Conservation (phyloP, 2,888 invertebrate species). For the Poecilus cupreus region DNA sequence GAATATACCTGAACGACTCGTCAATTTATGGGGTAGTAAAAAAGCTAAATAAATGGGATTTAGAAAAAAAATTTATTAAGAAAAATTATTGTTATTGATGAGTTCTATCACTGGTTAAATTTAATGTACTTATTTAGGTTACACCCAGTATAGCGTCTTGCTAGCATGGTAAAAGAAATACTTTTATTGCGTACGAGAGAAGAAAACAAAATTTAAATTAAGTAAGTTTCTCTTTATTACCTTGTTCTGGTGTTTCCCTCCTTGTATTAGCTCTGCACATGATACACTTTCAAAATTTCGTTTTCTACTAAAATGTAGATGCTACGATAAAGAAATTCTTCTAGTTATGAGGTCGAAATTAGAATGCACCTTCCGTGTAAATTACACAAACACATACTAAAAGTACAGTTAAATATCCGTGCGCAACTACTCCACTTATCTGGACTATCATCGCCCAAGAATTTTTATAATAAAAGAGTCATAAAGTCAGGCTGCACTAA, state of each 20-base stretch:
- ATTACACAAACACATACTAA: conserved; percentile 1
- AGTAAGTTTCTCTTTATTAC: not conserved
- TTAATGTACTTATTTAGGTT: too few species aligned
- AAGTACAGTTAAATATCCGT: conserved; percentile 17
- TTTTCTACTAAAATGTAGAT: conserved; percentile 31
- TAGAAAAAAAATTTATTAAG: too few species aligned
- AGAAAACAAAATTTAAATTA: not conserved
- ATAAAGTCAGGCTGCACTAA: not conserved
- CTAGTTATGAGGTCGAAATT: conserved; percentile 17
- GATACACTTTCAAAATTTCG: conserved; percentile 28
- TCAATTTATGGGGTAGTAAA: too few species aligned
- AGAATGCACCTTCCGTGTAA: conserved; percentile 2
- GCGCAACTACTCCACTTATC: conserved; percentile 7
- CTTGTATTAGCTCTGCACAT: not conserved
- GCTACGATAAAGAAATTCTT: conserved; percentile 7
- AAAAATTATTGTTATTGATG: too few species aligned
- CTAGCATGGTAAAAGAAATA: too few species aligned
- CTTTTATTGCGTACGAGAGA: too few species aligned
- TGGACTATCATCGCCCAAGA: conserved; percentile 3
- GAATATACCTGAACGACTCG: too few species aligned
- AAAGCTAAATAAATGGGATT: too few species aligned
- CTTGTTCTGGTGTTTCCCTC: not conserved
- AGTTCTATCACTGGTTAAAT: too few species aligned
- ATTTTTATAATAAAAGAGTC: conserved; percentile 9
- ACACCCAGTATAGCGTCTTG: too few species aligned